Evolutionary conservation across 2,888 invertebrate genomes (phyloP).

Genomic region (Leptinotarsa juncta): DNA sequence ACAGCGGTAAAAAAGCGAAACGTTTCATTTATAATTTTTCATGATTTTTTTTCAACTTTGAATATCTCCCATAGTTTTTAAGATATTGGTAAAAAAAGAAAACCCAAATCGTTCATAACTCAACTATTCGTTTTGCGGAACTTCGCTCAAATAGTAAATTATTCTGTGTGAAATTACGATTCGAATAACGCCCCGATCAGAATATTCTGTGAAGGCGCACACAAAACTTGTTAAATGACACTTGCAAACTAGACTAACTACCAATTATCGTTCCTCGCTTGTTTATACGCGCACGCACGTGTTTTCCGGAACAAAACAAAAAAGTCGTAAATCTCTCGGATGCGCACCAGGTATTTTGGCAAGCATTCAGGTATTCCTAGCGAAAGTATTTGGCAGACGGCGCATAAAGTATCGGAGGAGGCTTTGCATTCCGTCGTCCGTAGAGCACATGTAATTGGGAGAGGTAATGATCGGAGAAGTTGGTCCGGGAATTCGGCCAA

Average conservation of each 20-base stretch:
- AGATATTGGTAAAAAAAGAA: too few relatives aligned
- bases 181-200: too few relatives aligned
- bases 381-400: slow-evolving; percentile 40
- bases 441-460: slow-evolving; percentile 54
- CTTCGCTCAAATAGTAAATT: too few relatives aligned
- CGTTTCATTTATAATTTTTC: too few relatives aligned
- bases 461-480: slow-evolving; percentile 54
- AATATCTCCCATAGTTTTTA: too few relatives aligned
- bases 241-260: not conserved
- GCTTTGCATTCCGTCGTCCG: slow-evolving; percentile 44
- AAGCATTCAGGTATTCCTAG: slow-evolving; percentile 42
- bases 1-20: too few relatives aligned
- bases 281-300: slow-evolving; percentile 6
- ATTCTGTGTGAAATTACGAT: too few relatives aligned
- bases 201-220: too few relatives aligned
- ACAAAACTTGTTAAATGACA: too few relatives aligned
- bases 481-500: slow-evolving; percentile 40
- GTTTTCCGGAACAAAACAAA: slow-evolving; percentile 19
- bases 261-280: slow-evolving; percentile 7
- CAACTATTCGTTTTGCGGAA: too few relatives aligned
- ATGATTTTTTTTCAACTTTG: too few relatives aligned
- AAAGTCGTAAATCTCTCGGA: slow-evolving; percentile 25
- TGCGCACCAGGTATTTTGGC: slow-evolving; percentile 46
- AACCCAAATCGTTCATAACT: too few relatives aligned
- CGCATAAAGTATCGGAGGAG: slow-evolving; percentile 31